Conservation (phyloP, 2,888 invertebrate genomes). For the Drosophila pseudotakahashii region DNA sequence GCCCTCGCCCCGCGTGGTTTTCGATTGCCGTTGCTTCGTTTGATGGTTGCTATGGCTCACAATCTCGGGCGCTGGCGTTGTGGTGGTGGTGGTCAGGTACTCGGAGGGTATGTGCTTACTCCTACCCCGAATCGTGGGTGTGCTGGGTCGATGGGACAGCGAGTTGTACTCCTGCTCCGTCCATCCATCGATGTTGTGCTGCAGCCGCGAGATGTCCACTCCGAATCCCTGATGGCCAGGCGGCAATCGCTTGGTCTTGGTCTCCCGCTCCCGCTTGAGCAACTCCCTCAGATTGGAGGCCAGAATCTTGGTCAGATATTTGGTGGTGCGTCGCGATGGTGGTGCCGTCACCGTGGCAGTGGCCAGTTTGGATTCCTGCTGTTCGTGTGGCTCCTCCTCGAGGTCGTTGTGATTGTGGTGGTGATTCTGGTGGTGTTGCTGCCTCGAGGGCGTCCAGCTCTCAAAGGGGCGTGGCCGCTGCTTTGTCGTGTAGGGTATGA, state of each 20-base stretch:
- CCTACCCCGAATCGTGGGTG: conserved; percentile 86
- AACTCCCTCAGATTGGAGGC: conserved; percentile 86
- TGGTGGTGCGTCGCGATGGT: conserved; percentile 79
- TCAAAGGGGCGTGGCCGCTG: conserved; percentile 86
- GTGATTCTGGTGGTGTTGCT: background rate
- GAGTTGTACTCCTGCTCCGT: conserved; percentile 90
- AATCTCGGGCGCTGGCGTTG: conserved; percentile 85
- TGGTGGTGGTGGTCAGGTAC: conserved; percentile 88
- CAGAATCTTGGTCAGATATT: conserved; percentile 82
- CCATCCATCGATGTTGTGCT: conserved; percentile 94
- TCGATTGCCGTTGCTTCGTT: conserved; percentile 67
- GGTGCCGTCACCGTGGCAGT: conserved; percentile 76
- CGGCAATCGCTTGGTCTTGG: conserved; percentile 60
- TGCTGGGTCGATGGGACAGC: conserved; percentile 85
- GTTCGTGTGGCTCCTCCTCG: conserved; percentile 85
- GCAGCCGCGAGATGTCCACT: conserved; percentile 89
- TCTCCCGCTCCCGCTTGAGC: conserved; percentile 84
- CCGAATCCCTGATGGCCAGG: conserved; percentile 31
- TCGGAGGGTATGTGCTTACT: conserved; percentile 92
- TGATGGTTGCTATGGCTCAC: conserved; percentile 51
- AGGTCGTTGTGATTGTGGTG: conserved; percentile 66
- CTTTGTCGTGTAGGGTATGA: conserved; percentile 91
- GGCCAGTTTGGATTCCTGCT: conserved; percentile 85
- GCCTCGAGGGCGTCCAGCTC: conserved; percentile 14
- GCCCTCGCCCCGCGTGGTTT: conserved; percentile 69